Evolutionary conservation across 2,888 invertebrate species (phyloP).

Genomic region (Litoditis marina): DNA sequence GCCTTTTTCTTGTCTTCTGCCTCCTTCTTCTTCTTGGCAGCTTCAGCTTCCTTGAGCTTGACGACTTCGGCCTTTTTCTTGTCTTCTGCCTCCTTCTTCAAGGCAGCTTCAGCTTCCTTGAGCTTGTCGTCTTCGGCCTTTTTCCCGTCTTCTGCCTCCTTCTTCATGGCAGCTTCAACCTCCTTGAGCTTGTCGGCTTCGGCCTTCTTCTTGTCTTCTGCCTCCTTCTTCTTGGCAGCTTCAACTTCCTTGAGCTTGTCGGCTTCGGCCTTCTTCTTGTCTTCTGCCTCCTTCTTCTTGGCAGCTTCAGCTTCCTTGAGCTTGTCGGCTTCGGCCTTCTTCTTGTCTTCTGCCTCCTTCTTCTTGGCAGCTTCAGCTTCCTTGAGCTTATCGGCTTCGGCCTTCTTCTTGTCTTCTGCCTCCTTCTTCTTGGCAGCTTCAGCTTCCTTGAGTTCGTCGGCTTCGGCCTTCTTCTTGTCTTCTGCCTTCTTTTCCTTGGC

Average conservation of each 20-base stretch:
- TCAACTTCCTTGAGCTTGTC: constrained; percentile 15
- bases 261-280: constrained; percentile 21
- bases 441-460: constrained; percentile 1
- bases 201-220: constrained; percentile 7
- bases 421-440: constrained; percentile 6
- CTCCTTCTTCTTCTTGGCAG: not conserved
- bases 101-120: constrained; percentile 1
- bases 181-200: constrained; percentile 1
- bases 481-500: constrained; percentile 7
- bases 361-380: constrained; percentile 5
- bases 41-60: not conserved
- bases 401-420: constrained; percentile 6
- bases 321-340: constrained; percentile 5
- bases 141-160: constrained; percentile 11
- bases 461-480: not conserved
- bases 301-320: constrained; percentile 12
- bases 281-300: constrained; percentile 6
- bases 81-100: not conserved
- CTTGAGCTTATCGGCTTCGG: constrained; percentile 6
- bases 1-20: constrained; percentile 6
- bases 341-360: constrained; percentile 11
- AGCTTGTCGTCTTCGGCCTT: constrained; percentile 9
- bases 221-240: constrained; percentile 10
- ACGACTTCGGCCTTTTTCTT: constrained; percentile 4
- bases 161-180: constrained; percentile 8